Conservation (phyloP, 1,140 invertebrate genomes). For the Apis cerana region DNA sequence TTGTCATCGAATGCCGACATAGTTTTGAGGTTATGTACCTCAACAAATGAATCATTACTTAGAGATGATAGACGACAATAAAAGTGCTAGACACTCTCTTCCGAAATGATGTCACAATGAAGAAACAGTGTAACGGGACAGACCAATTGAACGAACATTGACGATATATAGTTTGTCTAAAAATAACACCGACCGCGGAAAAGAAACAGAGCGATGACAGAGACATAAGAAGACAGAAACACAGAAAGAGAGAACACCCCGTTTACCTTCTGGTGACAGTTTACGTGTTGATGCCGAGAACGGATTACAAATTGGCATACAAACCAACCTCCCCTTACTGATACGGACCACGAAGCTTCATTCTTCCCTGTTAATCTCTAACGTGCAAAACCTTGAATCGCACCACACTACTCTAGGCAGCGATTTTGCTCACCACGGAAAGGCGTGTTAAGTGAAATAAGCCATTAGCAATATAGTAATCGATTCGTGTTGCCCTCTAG, state of each 20-base stretch:
- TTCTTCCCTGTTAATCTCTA: constrained; percentile 33
- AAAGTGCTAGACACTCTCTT: background rate
- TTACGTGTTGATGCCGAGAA: constrained; percentile 25
- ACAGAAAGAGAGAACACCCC: constrained; percentile 19
- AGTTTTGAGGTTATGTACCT: constrained; percentile 41
- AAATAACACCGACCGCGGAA: constrained; percentile 33
- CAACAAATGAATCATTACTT: constrained; percentile 9
- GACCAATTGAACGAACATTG: constrained; percentile 9
- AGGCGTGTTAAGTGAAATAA: constrained; percentile 63
- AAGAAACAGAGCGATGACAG: constrained; percentile 12
- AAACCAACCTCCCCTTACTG: constrained; percentile 24
- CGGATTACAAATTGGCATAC: constrained; percentile 29
- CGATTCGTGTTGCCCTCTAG: constrained; percentile 66
- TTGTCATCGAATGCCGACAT: constrained; percentile 44
- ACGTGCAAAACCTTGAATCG: constrained; percentile 7
- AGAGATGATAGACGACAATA: background rate
- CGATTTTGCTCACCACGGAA: constrained; percentile 33
- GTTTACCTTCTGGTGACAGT: constrained; percentile 56
- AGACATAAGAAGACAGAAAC: background rate
- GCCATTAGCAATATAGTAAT: constrained; percentile 60
- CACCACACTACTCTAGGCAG: constrained; percentile 1
- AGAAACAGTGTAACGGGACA: constrained; percentile 7
- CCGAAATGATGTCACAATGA: constrained; percentile 37
- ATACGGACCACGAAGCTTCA: constrained; percentile 16
- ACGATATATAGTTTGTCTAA: constrained; percentile 17